Evolutionary conservation across 2,113 vertebrate species (phyloP).

Genomic region (Pelmatolapia mariae): DNA sequence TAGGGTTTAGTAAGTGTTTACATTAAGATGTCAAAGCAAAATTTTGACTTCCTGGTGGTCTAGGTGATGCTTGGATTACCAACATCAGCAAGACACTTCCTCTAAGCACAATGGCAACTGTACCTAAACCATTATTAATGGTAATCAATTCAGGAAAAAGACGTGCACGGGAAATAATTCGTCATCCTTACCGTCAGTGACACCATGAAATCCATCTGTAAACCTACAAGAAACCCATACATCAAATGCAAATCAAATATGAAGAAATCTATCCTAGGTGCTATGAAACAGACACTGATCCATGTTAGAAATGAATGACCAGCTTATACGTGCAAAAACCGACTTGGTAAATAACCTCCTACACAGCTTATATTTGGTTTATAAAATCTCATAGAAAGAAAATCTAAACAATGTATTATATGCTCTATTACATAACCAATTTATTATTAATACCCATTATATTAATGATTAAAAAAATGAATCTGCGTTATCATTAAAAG

Average conservation of each 20-base stretch:
- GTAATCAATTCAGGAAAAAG: background rate
- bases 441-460: fast-evolving
- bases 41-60: background rate
- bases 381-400: background rate
- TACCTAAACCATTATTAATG: background rate
- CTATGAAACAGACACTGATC: background rate
- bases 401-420: background rate
- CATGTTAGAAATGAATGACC: background rate
- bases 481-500: background rate
- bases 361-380: background rate
- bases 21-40: fast-evolving
- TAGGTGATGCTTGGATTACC: background rate
- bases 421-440: background rate
- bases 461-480: fast-evolving
- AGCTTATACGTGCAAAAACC: fast-evolving
- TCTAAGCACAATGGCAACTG: background rate
- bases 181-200: background rate
- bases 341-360: background rate
- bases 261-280: background rate
- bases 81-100: background rate
- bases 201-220: background rate
- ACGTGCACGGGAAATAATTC: background rate
- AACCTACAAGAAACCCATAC: background rate
- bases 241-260: background rate
- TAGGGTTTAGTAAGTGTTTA: background rate